phyloP scores from a whole-genome alignment of 2,797 vertebrate species.

The Phoxinus dragarum region DNA sequence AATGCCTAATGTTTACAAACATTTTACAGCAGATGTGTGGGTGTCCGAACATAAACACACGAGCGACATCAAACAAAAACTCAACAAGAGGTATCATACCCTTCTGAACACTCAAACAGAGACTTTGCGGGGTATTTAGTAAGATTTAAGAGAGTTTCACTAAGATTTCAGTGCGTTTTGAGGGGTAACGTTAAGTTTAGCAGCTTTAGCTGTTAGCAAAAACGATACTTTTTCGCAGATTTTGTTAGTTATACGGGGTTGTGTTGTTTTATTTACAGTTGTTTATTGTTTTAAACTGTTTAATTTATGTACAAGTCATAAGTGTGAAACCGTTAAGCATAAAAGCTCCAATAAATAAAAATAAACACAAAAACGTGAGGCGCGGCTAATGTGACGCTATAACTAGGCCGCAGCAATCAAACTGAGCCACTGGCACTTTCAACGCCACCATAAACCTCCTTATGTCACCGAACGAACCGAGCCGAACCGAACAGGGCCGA shows the following conservation, averaged over 20 bases:
- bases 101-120: not conserved
- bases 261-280: not conserved
- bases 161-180: not conserved
- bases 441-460: not conserved
- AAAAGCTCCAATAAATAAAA: not conserved
- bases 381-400: constrained; percentile 42
- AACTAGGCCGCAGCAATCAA: constrained; percentile 48
- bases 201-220: constrained; percentile 35
- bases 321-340: not conserved
- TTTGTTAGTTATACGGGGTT: not conserved
- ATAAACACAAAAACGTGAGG: constrained; percentile 14
- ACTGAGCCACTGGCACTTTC: constrained; percentile 13
- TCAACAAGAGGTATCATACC: too few species aligned
- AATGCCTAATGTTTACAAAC: constrained; percentile 24
- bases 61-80: not conserved
- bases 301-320: not conserved
- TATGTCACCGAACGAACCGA: constrained; percentile 1
- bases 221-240: not conserved
- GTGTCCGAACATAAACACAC: constrained; percentile 14
- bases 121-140: not conserved
- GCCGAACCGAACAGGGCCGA: not conserved
- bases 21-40: not conserved
- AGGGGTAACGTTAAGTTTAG: not conserved
- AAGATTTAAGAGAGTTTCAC: not conserved
- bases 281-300: not conserved